A percentile compares a stretch with the other conserved stretches of the same genome.
These are phyloP conservation scores for Heliconius hewitsoni DNA, from an alignment of 1,140 invertebrate species.

Conservation along the genomic window DNA sequence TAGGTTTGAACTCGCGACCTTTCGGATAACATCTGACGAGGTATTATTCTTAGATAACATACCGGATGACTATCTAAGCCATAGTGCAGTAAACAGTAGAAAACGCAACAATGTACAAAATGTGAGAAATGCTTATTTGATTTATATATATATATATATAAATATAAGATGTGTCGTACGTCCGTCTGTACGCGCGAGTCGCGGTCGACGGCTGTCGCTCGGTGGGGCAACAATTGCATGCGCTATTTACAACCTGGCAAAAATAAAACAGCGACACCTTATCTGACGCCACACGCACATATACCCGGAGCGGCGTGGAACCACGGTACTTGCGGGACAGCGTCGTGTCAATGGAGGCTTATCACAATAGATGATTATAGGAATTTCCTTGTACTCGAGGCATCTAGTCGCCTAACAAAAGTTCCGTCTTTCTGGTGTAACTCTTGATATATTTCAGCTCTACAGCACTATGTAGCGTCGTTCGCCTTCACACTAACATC, in stretches of 20 bases:
- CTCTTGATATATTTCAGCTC: neutral
- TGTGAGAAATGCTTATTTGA: neutral
- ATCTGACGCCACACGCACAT: conserved; percentile 28
- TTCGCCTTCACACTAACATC: neutral
- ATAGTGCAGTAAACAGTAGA: neutral
- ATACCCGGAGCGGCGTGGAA: neutral
- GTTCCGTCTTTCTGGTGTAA: neutral
- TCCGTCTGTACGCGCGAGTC: neutral
- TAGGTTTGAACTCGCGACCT: neutral
- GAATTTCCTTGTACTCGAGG: neutral
- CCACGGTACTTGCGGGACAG: neutral
- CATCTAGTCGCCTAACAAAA: neutral
- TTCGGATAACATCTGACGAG: conserved; percentile 1
- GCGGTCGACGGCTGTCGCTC: conserved; percentile 33
- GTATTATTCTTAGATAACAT: neutral
- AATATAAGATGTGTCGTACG: too few species aligned
- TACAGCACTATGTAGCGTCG: neutral
- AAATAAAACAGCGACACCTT: conserved; percentile 46
- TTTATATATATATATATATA: neutral
- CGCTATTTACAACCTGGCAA: conserved; percentile 49
- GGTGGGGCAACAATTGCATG: conserved; percentile 40
- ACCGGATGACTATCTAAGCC: neutral
- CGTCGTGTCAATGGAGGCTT: neutral
- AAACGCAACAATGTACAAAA: neutral
- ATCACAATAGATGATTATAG: neutral